Evolutionary conservation across 2,113 vertebrate genomes (phyloP).

Genomic region (Vulpes lagopus): DNA sequence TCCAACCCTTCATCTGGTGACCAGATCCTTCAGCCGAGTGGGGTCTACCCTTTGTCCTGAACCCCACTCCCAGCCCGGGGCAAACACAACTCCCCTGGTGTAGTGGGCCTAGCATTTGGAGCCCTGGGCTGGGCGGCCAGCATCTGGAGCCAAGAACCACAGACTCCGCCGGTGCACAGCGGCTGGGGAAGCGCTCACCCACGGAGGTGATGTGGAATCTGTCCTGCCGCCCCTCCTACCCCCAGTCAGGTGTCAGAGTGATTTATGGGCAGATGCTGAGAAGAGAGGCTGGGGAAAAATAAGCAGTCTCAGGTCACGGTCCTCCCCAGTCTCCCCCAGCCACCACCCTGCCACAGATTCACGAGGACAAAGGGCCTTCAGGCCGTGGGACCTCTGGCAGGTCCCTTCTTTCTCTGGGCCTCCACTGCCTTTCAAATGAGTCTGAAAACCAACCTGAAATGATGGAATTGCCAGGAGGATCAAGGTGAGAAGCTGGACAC

Average conservation of each 20-base stretch:
- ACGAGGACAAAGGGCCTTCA: background rate
- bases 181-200: constrained; percentile 58
- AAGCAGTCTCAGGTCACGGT: background rate
- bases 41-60: background rate
- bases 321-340: background rate
- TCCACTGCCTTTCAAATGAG: background rate
- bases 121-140: constrained; percentile 37
- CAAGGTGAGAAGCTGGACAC: background rate
- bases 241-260: constrained; percentile 44
- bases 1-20: constrained; percentile 55
- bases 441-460: background rate
- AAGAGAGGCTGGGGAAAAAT: constrained; percentile 35
- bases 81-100: background rate
- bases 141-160: constrained; percentile 71
- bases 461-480: background rate
- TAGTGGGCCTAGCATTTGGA: background rate
- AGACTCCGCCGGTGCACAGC: background rate
- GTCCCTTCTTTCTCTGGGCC: background rate
- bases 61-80: constrained; percentile 4
- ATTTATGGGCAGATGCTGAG: constrained; percentile 74
- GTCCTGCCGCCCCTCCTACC: background rate
- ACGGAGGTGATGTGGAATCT: constrained; percentile 36
- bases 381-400: background rate
- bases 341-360: background rate
- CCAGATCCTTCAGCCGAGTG: constrained; percentile 20